These are phyloP conservation scores for Drosophila serrata DNA, from an alignment of 1,140 invertebrate genomes.

Conservation along the genomic window DNA sequence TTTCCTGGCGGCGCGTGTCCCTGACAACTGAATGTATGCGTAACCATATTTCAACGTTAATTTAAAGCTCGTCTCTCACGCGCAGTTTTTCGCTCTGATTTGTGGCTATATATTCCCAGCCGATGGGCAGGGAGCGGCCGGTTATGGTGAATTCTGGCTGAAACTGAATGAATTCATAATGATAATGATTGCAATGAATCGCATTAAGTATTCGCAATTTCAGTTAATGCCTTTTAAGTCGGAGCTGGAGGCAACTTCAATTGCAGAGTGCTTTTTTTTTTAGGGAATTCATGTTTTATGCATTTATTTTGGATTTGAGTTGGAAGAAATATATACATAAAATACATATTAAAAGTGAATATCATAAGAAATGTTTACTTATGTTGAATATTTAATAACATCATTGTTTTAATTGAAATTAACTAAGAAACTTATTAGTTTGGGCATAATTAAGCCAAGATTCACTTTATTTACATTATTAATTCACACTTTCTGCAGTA, in stretches of 20 bases:
- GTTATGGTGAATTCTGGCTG: slow-evolving; percentile 1
- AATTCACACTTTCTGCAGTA: not conserved
- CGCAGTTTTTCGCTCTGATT: slow-evolving; percentile 33
- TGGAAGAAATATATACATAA: not conserved
- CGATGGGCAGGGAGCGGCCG: not conserved
- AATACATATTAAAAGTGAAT: too few species aligned
- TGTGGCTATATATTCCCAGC: slow-evolving; percentile 23
- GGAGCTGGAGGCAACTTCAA: not conserved
- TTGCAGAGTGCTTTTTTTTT: not conserved
- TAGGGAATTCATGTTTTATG: slow-evolving; percentile 5
- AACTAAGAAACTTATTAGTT: too few species aligned
- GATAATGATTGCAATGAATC: slow-evolving; percentile 26
- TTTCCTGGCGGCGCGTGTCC: slow-evolving; percentile 27
- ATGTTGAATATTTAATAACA: not conserved
- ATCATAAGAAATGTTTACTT: not conserved
- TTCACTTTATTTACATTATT: not conserved
- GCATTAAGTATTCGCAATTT: slow-evolving; percentile 19
- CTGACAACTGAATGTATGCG: slow-evolving; percentile 50
- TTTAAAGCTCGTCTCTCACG: slow-evolving; percentile 45
- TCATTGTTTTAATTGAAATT: not conserved
- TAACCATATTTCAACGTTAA: slow-evolving; percentile 53
- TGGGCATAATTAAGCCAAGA: not conserved
- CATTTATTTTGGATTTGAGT: not conserved
- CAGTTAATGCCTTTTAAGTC: not conserved
- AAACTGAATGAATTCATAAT: slow-evolving; percentile 34